A percentile compares a stretch with the other conserved stretches of the same genome.
Conservation (phyloP, 2,797 vertebrate genomes). For the Saxicola maurus region DNA sequence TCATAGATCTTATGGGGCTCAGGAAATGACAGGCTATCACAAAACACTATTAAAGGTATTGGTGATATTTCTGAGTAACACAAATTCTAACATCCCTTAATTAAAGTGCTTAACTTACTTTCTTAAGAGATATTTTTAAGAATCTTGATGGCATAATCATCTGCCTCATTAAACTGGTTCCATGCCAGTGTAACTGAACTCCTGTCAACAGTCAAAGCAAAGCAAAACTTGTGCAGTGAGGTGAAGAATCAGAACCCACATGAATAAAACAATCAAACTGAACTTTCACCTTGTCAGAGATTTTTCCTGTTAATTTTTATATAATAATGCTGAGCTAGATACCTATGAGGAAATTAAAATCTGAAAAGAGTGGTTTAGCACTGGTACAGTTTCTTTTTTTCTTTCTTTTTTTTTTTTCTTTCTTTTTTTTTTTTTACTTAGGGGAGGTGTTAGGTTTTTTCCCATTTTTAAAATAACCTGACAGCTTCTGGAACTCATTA, state of each 20-base stretch:
- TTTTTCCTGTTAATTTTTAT: not conserved
- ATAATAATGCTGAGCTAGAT: not conserved
- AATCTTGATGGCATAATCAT: not conserved
- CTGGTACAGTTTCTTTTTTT: not conserved
- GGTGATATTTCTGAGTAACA: not conserved
- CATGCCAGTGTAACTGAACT: not conserved
- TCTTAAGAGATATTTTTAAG: not conserved
- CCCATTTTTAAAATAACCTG: not conserved
- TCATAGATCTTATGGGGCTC: not conserved
- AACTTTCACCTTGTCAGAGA: not conserved
- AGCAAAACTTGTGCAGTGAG: not conserved
- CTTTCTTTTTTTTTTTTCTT: not conserved
- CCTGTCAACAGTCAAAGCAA: not conserved
- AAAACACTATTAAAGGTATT: not conserved
- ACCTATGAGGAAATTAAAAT: not conserved
- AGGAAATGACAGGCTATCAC: not conserved
- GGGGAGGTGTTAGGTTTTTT: not conserved
- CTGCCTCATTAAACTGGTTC: not conserved
- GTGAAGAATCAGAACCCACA: not conserved
- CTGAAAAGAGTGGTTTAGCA: not conserved
- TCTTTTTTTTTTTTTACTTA: not conserved
- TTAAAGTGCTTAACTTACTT: not conserved
- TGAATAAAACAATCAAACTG: not conserved
- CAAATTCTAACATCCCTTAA: not conserved
- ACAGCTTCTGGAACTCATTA: not conserved